Evolutionary conservation across 2,888 invertebrate genomes (phyloP).

Genomic region (Lottia gigantea): DNA sequence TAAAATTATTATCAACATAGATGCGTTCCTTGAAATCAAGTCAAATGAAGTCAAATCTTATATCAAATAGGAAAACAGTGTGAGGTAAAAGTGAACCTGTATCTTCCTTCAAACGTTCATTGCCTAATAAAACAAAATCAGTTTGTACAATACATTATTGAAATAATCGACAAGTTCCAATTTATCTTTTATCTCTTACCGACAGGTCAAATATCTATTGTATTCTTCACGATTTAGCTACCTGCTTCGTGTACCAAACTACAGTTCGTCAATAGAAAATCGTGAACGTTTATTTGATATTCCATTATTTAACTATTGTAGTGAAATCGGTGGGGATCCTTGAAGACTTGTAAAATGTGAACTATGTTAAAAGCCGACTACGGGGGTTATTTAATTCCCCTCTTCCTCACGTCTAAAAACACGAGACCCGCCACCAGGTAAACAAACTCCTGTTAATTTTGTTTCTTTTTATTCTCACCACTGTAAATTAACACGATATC

Average conservation of each 20-base stretch:
- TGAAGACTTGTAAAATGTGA: slow-evolving; percentile 12
- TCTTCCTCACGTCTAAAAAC: slow-evolving; percentile 1
- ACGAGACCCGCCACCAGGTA: not conserved
- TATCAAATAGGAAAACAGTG: too few relatives aligned
- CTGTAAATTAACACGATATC: too few relatives aligned
- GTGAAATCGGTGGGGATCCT: slow-evolving; percentile 18
- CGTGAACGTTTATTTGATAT: slow-evolving; percentile 16
- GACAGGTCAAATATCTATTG: slow-evolving; percentile 9
- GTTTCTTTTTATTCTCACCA: not conserved
- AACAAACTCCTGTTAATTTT: not conserved
- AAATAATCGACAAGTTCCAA: not conserved
- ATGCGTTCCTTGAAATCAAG: too few relatives aligned
- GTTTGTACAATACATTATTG: slow-evolving; percentile 2
- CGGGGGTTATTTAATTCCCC: not conserved
- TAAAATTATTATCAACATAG: too few relatives aligned
- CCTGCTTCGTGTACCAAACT: slow-evolving; percentile 14
- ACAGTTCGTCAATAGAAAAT: slow-evolving; percentile 9
- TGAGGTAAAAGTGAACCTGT: too few relatives aligned
- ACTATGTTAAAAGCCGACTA: slow-evolving; percentile 17
- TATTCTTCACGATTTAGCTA: slow-evolving; percentile 14
- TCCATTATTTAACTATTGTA: slow-evolving; percentile 22
- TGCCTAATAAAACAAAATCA: not conserved
- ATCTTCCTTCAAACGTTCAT: too few relatives aligned
- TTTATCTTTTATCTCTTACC: not conserved
- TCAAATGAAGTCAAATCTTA: too few relatives aligned